Evolutionary conservation across 1,140 invertebrate species (phyloP).

Genomic region (Glossosoma conforme): DNA sequence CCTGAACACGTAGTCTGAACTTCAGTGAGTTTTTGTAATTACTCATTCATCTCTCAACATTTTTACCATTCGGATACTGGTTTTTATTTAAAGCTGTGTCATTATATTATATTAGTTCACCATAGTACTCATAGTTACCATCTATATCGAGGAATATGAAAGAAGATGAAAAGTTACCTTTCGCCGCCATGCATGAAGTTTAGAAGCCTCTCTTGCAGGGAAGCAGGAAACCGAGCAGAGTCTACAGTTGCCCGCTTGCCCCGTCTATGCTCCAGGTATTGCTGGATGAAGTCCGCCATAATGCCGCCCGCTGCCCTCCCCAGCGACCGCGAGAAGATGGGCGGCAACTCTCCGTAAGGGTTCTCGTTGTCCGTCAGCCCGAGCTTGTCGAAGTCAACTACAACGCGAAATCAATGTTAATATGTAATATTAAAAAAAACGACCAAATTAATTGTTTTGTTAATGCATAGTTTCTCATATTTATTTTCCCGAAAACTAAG

Average conservation of each 20-base stretch:
- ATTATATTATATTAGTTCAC: no score
- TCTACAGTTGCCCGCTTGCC: slow-evolving; percentile 52
- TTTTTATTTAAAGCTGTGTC: no score
- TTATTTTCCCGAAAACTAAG: no score
- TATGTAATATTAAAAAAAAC: no score
- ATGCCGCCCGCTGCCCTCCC: slow-evolving; percentile 62
- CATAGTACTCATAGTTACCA: no score
- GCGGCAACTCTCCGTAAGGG: slow-evolving; percentile 72
- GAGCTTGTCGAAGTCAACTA: slow-evolving; percentile 78
- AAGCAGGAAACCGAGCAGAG: slow-evolving; percentile 36
- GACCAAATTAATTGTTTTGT: no score
- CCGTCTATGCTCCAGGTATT: slow-evolving; percentile 61
- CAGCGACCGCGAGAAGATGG: slow-evolving; percentile 65
- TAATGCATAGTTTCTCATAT: no score
- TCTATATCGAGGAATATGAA: neutral
- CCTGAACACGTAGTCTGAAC: no score
- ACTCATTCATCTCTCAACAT: no score
- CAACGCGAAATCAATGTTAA: neutral
- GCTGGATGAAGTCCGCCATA: slow-evolving; percentile 65
- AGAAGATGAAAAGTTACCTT: slow-evolving; percentile 43
- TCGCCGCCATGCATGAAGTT: slow-evolving; percentile 66
- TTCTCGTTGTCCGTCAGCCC: slow-evolving; percentile 81
- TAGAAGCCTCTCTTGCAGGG: slow-evolving; percentile 39
- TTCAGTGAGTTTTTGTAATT: no score
- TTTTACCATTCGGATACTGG: no score